These are phyloP conservation scores for Anticlea derivata DNA, from an alignment of 2,888 invertebrate genomes.

Conservation along the genomic window DNA sequence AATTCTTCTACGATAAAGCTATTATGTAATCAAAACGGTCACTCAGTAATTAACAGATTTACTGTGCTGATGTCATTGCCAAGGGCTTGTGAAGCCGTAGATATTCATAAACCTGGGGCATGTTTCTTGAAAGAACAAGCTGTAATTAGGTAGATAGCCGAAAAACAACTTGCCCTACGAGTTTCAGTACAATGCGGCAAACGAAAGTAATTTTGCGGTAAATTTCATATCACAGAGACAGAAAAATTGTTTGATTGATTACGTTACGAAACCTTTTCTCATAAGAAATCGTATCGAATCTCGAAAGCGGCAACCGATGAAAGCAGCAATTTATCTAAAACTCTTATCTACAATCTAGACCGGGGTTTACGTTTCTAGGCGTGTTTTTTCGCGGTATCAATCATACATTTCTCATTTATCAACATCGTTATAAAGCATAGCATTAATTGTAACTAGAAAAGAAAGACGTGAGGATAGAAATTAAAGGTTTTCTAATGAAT, in stretches of 20 bases:
- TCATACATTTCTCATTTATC: conserved; percentile 11
- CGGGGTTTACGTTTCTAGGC: conserved; percentile 21
- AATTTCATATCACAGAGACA: conserved; percentile 3
- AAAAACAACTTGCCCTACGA: too few relatives aligned
- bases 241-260: conserved; percentile 21
- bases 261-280: conserved; percentile 20
- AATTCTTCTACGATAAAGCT: conserved; percentile 22
- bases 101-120: neutral
- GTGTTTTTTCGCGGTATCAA: conserved; percentile 19
- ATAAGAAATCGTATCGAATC: conserved; percentile 30
- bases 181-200: too few relatives aligned
- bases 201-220: conserved; percentile 10
- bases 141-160: too few relatives aligned
- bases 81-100: conserved; percentile 2
- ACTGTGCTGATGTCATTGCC: conserved; percentile 18
- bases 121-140: too few relatives aligned
- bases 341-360: conserved; percentile 29
- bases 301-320: conserved; percentile 27
- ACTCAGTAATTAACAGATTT: conserved; percentile 11
- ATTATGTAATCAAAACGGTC: conserved; percentile 29
- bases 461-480: conserved; percentile 1
- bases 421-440: conserved; percentile 6
- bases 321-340: conserved; percentile 29
- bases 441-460: conserved; percentile 7
- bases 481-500: neutral